A percentile compares a stretch with the other conserved stretches of the same genome.
These are phyloP conservation scores for Pristionchus exspectatus DNA, from an alignment of 2,888 invertebrate species.

Conservation along the genomic window DNA sequence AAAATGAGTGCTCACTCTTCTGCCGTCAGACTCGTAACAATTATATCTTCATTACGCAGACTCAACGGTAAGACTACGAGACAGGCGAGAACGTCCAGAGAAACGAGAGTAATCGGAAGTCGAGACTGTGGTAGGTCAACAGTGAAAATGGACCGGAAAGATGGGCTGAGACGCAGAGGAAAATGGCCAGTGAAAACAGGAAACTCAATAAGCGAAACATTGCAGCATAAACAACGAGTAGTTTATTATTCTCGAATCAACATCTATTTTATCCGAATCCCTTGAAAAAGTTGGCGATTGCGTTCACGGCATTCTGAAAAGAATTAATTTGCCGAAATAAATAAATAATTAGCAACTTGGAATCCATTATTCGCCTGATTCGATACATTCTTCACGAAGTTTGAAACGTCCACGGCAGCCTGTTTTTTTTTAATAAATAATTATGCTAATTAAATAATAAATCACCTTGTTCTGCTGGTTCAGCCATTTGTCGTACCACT, in stretches of 20 bases:
- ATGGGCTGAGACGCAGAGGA: constrained; percentile 28
- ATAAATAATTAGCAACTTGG: constrained; percentile 6
- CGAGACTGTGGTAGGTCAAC: not conserved
- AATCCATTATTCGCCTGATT: constrained; percentile 10
- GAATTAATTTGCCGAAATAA: not conserved
- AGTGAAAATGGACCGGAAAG: not conserved
- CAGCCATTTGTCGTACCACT: constrained; percentile 36
- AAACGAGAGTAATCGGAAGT: constrained; percentile 13
- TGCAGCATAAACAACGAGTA: not conserved
- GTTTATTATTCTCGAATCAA: not conserved
- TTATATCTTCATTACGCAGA: too few species aligned
- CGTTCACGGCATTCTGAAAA: constrained; percentile 19
- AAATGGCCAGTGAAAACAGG: not conserved
- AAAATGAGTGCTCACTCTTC: too few species aligned
- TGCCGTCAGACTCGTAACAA: too few species aligned
- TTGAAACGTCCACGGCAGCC: not conserved
- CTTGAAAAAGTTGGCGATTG: constrained; percentile 20
- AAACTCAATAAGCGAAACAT: not conserved
- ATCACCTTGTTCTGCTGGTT: constrained; percentile 16
- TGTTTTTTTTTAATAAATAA: not conserved
- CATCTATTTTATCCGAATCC: constrained; percentile 29
- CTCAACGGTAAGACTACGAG: too few species aligned
- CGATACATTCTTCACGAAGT: not conserved
- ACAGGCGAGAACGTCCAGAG: not conserved
- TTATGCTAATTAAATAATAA: not conserved